Evolutionary conservation across 2,797 vertebrate genomes (phyloP).

Genomic region (Gymnocypris eckloni): DNA sequence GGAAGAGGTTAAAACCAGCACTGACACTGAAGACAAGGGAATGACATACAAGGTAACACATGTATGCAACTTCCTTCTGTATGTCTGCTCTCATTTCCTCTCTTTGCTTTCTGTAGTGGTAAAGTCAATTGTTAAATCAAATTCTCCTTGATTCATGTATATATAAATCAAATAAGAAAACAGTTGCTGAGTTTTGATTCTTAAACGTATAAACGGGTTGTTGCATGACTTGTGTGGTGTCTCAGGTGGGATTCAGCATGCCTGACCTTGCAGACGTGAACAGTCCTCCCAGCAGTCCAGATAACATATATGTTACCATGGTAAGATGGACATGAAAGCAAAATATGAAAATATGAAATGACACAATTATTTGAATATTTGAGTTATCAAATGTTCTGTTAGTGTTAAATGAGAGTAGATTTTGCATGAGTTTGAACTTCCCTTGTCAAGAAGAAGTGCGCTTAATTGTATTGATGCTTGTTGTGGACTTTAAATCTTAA

Average conservation of each 20-base stretch:
- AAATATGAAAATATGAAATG: neutral
- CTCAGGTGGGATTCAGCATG: neutral
- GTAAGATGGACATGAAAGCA: neutral
- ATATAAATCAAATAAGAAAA: neutral
- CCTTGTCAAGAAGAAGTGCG: neutral
- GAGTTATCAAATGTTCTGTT: neutral
- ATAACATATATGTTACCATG: slow-evolving; percentile 47
- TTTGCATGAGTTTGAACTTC: neutral
- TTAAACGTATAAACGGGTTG: neutral
- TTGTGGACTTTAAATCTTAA: neutral
- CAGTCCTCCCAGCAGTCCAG: slow-evolving; percentile 8
- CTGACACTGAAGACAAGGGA: neutral
- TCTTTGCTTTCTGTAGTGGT: neutral
- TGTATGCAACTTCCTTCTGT: neutral
- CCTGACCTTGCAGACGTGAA: neutral
- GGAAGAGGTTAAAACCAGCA: neutral
- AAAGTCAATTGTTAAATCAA: neutral
- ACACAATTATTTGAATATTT: neutral
- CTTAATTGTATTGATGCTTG: neutral
- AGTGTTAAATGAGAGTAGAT: neutral
- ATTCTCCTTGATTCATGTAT: neutral
- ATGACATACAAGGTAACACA: neutral
- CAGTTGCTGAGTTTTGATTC: neutral
- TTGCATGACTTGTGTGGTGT: neutral
- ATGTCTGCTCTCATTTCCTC: neutral